phyloP scores from a whole-genome alignment of 2,797 vertebrate genomes.

The Caiman crocodilus region DNA sequence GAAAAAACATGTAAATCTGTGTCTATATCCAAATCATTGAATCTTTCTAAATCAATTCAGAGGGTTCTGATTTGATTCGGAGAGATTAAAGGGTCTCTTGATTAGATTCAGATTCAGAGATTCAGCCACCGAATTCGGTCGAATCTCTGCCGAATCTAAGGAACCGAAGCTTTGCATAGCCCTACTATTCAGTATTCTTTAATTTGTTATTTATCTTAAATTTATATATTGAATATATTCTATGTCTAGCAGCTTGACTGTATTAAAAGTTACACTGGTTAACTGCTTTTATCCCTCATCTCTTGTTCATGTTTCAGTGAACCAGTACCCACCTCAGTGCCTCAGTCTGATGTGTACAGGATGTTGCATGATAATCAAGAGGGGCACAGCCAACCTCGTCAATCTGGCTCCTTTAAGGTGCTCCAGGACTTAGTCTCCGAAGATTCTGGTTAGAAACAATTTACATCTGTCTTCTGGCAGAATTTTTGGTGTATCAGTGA shows the following conservation, averaged over 20 bases:
- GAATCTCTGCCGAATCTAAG: not conserved
- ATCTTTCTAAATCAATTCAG: too few species aligned
- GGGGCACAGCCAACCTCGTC: conserved; percentile 88
- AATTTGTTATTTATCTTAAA: not conserved
- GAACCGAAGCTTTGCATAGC: not conserved
- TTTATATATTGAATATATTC: not conserved
- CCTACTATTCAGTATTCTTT: not conserved
- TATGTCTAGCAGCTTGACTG: not conserved
- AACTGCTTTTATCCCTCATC: conserved; percentile 20
- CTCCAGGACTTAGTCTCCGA: conserved; percentile 95
- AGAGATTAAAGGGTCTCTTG: not conserved
- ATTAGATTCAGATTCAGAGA: not conserved
- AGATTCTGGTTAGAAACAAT: conserved; percentile 82
- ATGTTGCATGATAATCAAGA: conserved; percentile 89
- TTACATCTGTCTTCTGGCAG: not conserved
- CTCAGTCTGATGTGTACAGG: conserved; percentile 92
- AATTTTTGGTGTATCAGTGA: not conserved
- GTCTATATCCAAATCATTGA: too few species aligned
- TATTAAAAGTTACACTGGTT: not conserved
- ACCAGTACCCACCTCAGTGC: conserved; percentile 66
- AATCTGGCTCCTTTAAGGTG: conserved; percentile 96
- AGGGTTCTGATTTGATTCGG: too few species aligned
- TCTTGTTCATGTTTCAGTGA: conserved; percentile 81
- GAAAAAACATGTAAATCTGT: too few species aligned
- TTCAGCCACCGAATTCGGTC: not conserved